Evolutionary conservation across 1,140 invertebrate species (phyloP), one percentile per base, ranked within the genome.

Genomic region (Episyrphus balteatus): DNA sequence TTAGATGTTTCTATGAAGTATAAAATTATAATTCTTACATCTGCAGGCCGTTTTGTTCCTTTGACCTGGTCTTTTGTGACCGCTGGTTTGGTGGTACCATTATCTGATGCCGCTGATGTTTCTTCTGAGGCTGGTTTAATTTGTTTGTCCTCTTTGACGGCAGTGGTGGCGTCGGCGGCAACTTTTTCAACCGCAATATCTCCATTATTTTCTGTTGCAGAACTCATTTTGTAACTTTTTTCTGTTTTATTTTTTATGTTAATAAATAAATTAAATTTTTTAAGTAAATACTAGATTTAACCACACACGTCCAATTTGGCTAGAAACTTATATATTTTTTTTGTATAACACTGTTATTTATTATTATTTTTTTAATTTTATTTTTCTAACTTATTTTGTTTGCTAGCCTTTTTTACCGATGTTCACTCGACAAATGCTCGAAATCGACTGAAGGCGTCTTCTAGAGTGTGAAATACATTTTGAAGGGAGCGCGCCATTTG

Each of bases 171-270:
- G 46, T 53, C 42, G 26, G 42, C 56, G 45, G 59, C 58, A 37
- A 62, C 62, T 54, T 66, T 66, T 57, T 66, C 62, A 36, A 66
- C 60, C 49, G 62, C 62, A 52, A 65, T 58, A 59, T 65, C 62
- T 36, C 62, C 62, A 52, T 66, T 66, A 53, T 66, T 66, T 42
- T 66, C 62, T 62, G 62, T 65, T 52, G 60, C 62, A 50, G 62
- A 26, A 26, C 21, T 26, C 21, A 26, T 26, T 26, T 62, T 56
- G 62, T 65, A 62, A 66, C 65, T 42, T 58, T 47, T 64, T 48
- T 50, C 48, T 30, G 32, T 56, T 53, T 52, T 55, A 30, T 50
- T 42, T 49, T 32, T 60, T 49, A 33, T 49, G 48, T 51, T 50
- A 47, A 42, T 48, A 34, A 43, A 50, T 49, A 50, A 45, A 52